Evolutionary conservation across 2,797 vertebrate genomes (phyloP), one percentile per base, ranked within the genome.

Genomic region (Sternotherus odoratus): DNA sequence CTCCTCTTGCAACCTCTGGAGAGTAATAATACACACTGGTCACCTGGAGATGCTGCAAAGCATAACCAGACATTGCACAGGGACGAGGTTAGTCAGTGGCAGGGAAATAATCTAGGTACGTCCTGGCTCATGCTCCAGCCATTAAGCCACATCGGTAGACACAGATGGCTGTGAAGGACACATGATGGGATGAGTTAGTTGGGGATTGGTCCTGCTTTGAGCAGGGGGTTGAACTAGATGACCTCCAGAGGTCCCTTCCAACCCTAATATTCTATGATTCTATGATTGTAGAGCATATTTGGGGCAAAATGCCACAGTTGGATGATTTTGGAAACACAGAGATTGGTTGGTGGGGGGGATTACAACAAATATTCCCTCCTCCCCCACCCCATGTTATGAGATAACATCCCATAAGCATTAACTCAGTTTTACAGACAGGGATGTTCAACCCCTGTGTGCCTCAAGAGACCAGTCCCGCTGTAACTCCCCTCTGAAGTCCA

Each of bases 401-500:
- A 43, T 43, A 43, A 43, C 12, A 75, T 75, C 26, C 43, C 26
- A 2, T 43, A 39, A 69, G 43, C 17, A 15, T 74, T 26, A 6
- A 8, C 39, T 74, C 43, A 26, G 24, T 46, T 74, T 74, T 46
- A 28, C 43, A 30, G 23, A 15, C 12, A 28, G 24, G 43, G 24
- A 75, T 28, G 24, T 46, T 43, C 39, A 75, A 28, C 12, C 24
- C 16, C 23, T 43, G 11, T 7, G 69, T 13, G 23, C 23, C 69
- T 74, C 36, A 74, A 28, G 36, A 28, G 69, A 74, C 39, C 69
- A 15, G 21, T 36, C 39, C 39, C 36, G 97, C 96, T 93, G 92
- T 92, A 97, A 97, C 96, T 98, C 97, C 97, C 96, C 93, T 87
- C 96, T 97, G 95, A 97, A 98, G 93, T 97, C 97, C 98, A 98